Conservation (phyloP, 2,113 vertebrate species). For the Sclerurus mexicanus region DNA sequence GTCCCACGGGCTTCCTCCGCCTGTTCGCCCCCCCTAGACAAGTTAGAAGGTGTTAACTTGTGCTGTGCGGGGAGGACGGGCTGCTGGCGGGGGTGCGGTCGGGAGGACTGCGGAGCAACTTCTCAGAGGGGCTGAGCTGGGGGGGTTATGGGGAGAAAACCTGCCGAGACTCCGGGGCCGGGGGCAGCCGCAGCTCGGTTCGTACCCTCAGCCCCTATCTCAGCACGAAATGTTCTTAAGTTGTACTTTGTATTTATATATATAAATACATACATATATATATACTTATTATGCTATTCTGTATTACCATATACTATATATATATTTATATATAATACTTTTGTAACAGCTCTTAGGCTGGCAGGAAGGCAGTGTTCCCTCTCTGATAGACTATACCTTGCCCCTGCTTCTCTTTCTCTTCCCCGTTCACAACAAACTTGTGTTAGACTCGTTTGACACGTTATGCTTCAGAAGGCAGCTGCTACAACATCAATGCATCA, state of each 20-base stretch:
- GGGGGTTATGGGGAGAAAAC: neutral
- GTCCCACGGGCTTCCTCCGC: accelerated
- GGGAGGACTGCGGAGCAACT: neutral
- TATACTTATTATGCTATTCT: accelerated
- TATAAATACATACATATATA: accelerated
- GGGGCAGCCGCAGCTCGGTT: no score
- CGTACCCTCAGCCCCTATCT: accelerated
- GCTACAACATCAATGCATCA: accelerated
- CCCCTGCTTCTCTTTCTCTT: neutral
- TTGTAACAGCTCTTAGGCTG: neutral
- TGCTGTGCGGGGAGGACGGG: neutral
- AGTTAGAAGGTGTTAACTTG: accelerated
- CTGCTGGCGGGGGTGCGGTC: accelerated
- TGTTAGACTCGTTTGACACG: accelerated
- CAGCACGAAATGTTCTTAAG: accelerated
- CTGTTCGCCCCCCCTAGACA: accelerated
- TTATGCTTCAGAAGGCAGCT: neutral
- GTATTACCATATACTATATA: neutral
- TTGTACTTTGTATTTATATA: neutral
- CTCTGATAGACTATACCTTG: accelerated
- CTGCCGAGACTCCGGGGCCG: no score
- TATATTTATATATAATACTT: neutral
- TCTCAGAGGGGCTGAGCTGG: no score
- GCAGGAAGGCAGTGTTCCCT: neutral
- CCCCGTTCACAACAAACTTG: neutral